These are phyloP conservation scores for Tarsius wallacei DNA, from an alignment of 2,797 vertebrate species.

Conservation along the genomic window DNA sequence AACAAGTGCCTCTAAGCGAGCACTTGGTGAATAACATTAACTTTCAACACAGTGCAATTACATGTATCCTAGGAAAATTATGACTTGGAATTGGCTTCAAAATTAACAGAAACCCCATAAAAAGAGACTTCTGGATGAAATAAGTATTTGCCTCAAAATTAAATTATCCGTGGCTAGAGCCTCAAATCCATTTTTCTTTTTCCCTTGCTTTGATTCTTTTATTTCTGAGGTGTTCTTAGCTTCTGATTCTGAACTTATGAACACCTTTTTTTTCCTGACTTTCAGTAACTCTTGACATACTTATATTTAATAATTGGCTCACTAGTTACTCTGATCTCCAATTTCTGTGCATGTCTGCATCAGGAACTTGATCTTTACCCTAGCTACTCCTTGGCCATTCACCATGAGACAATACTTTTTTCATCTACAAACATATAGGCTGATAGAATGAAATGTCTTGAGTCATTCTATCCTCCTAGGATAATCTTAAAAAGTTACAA, in stretches of 20 bases:
- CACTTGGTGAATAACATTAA: no score
- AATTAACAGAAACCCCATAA: neutral
- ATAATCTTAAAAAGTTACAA: neutral
- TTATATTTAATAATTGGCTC: neutral
- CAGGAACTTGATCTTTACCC: neutral
- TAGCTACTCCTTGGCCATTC: neutral
- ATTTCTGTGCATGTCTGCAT: neutral
- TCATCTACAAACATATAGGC: neutral
- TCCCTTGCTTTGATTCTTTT: neutral
- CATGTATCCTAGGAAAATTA: no score
- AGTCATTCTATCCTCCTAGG: neutral
- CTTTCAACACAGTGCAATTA: no score
- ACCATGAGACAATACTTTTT: neutral
- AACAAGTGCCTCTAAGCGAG: no score
- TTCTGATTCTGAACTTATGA: neutral
- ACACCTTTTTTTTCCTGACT: neutral
- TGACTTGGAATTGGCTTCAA: neutral
- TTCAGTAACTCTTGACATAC: neutral
- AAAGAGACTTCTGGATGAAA: neutral
- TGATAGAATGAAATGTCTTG: neutral
- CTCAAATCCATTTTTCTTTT: no score
- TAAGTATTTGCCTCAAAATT: neutral
- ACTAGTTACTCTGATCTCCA: neutral
- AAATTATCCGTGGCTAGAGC: neutral
- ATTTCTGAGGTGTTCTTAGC: neutral